phyloP scores from a whole-genome alignment of 2,888 invertebrate species.

The Drosophila longiperda region DNA sequence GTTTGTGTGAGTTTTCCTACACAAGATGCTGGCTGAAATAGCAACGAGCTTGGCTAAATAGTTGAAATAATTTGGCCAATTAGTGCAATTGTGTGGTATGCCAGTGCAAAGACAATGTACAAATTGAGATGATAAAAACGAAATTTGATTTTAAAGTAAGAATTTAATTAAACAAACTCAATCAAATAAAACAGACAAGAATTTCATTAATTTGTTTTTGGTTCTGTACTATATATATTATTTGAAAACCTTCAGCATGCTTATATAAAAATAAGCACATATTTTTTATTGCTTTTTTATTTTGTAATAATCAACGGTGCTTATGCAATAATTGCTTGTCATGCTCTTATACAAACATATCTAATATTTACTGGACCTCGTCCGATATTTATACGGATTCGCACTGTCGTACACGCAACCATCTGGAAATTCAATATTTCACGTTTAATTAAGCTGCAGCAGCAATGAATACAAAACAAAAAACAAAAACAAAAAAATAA shows the following conservation, averaged over 20 bases:
- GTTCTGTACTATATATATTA: not conserved
- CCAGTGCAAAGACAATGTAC: slow-evolving; percentile 6
- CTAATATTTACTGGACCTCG: slow-evolving; percentile 46
- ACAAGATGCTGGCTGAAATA: slow-evolving; percentile 43
- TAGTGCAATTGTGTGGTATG: slow-evolving; percentile 46
- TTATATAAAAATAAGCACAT: not conserved
- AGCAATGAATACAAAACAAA: slow-evolving; percentile 34
- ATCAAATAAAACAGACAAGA: not conserved
- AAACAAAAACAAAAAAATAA: slow-evolving; percentile 8
- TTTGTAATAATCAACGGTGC: too few species aligned
- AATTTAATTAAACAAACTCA: not conserved
- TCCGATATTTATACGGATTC: slow-evolving; percentile 44
- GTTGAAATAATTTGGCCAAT: slow-evolving; percentile 76
- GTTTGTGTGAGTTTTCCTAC: slow-evolving; percentile 8
- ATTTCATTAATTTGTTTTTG: not conserved
- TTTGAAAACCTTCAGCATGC: not conserved
- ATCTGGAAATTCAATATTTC: slow-evolving; percentile 70
- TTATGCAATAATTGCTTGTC: not conserved
- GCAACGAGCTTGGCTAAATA: slow-evolving; percentile 59
- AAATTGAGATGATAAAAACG: not conserved
- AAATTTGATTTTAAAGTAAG: not conserved
- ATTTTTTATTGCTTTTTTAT: not conserved
- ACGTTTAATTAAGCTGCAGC: slow-evolving; percentile 76
- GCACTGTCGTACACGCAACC: slow-evolving; percentile 35
- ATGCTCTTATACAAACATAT: not conserved